phyloP scores from a whole-genome alignment of 2,797 vertebrate genomes.

The Mormyrus hasselquistii region DNA sequence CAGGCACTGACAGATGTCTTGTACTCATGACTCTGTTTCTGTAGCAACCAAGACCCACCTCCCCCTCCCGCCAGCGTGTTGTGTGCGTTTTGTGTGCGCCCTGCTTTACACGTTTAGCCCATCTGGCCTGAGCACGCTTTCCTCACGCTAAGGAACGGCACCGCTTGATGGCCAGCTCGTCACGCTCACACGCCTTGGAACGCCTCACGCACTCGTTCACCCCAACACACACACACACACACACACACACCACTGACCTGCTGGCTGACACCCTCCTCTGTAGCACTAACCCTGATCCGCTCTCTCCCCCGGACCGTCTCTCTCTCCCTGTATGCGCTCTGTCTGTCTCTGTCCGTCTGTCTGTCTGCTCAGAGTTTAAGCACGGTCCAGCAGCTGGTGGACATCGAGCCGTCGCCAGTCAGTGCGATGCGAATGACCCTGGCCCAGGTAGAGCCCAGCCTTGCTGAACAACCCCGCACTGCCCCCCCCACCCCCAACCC shows the following conservation, averaged over 20 bases:
- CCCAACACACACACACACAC: not conserved
- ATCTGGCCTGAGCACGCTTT: not conserved
- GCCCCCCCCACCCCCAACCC: not conserved
- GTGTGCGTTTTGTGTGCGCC: not conserved
- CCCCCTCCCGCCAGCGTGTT: not conserved
- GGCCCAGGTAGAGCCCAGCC: slow-evolving; percentile 79
- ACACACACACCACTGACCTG: not conserved
- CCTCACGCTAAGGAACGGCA: not conserved
- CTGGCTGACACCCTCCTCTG: not conserved
- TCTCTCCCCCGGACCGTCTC: not conserved
- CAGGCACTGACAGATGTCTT: not conserved
- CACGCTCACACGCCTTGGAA: not conserved
- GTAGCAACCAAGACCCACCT: not conserved
- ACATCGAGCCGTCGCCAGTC: slow-evolving; percentile 96
- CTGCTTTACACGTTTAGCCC: not conserved
- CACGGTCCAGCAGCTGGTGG: slow-evolving; percentile 91
- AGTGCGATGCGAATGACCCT: slow-evolving; percentile 99
- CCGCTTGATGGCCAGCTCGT: not conserved
- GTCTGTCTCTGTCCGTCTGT: not conserved
- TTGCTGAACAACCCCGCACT: not conserved
- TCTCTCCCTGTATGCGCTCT: not conserved
- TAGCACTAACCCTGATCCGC: not conserved
- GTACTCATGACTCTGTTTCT: not conserved
- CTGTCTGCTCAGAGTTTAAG: slow-evolving; percentile 76
- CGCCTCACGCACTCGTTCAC: not conserved